These are phyloP conservation scores for Rhizoglyphus robini DNA, from an alignment of 1,140 invertebrate genomes.

Conservation along the genomic window DNA sequence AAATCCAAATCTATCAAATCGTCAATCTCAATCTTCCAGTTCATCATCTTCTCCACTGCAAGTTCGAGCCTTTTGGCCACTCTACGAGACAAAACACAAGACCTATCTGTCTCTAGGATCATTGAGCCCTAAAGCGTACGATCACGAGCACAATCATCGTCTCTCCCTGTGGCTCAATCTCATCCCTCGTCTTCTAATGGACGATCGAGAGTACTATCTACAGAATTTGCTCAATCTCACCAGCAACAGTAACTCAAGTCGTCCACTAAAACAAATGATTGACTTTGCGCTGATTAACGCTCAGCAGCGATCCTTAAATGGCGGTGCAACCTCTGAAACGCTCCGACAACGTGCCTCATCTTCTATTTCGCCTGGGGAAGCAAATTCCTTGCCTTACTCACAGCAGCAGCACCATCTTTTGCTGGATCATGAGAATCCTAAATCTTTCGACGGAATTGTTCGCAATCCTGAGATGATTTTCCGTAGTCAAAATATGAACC, in stretches of 20 bases:
- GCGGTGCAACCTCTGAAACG: neutral
- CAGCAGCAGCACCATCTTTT: constrained; percentile 60
- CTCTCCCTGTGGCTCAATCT: constrained; percentile 80
- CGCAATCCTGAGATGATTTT: neutral
- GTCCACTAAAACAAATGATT: neutral
- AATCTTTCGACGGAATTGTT: constrained; percentile 38
- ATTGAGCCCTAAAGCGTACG: constrained; percentile 50
- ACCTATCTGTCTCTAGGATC: constrained; percentile 15
- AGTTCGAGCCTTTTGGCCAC: neutral
- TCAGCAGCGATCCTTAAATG: neutral
- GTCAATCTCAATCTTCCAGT: too few relatives aligned
- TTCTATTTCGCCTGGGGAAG: neutral
- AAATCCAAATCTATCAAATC: too few relatives aligned
- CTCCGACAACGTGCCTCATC: neutral
- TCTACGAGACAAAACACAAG: neutral
- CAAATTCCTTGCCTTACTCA: neutral
- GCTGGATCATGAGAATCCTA: constrained; percentile 43
- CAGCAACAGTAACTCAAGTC: neutral
- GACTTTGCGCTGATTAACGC: neutral
- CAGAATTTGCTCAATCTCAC: neutral
- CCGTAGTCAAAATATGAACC: neutral
- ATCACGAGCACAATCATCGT: constrained; percentile 74
- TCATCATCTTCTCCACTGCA: constrained; percentile 15
- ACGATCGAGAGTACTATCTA: constrained; percentile 14
- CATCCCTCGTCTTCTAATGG: constrained; percentile 60